These are phyloP conservation scores for Celastrina argiolus DNA, from an alignment of 2,888 invertebrate species.

Conservation along the genomic window DNA sequence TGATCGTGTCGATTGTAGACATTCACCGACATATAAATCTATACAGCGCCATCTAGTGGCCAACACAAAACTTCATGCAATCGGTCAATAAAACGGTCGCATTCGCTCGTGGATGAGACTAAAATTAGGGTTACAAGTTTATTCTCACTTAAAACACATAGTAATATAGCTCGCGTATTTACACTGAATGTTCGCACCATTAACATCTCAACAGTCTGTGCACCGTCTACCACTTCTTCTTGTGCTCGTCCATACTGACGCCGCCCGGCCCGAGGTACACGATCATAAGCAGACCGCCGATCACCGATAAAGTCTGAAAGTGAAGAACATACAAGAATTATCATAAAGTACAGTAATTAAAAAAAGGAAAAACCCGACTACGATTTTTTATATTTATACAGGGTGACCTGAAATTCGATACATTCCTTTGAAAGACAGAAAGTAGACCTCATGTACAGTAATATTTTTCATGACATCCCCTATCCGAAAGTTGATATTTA, in stretches of 20 bases:
- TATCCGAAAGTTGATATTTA: no score
- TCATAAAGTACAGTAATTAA: not conserved
- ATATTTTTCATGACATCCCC: no score
- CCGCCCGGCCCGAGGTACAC: constrained; percentile 99
- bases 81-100: not conserved
- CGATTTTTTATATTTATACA: no score
- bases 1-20: not conserved
- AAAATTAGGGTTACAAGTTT: not conserved
- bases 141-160: constrained; percentile 23
- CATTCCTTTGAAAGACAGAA: no score
- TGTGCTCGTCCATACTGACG: constrained; percentile 99
- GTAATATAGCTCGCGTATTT: constrained; percentile 29
- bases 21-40: not conserved
- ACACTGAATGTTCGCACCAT: constrained; percentile 29
- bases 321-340: not conserved
- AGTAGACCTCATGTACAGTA: no score
- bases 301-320: constrained; percentile 97
- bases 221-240: constrained; percentile 94
- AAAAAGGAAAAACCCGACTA: no score
- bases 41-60: not conserved
- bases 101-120: not conserved
- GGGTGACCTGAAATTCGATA: no score
- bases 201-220: constrained; percentile 29
- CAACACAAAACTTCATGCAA: not conserved
- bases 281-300: constrained; percentile 98